Evolutionary conservation across 2,797 vertebrate species (phyloP), one percentile per base, ranked within the genome.

Genomic region (Sphenodon punctatus): DNA sequence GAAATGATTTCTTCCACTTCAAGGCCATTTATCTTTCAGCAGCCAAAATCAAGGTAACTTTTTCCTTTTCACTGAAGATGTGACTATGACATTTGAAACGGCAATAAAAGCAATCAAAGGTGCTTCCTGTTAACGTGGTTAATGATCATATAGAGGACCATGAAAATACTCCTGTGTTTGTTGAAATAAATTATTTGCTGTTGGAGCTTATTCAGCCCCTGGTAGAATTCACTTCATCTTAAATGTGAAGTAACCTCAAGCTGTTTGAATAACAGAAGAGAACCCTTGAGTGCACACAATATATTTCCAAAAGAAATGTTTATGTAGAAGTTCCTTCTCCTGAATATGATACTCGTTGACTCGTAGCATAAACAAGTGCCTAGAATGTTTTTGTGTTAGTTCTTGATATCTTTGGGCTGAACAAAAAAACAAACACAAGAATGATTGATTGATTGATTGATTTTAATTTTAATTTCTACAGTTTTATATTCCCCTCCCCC

Each of bases 51-150:
- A 5, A 19, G 19, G 7, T 72, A 15, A 17, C 2, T 2, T 1
- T 13, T 74, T 71, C 68, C 22, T 46, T 2, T 58, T 69, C 17
- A 34, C 0, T 0, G 41, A 13, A 58, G 2, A 25, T 0, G 0
- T 41, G 36, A 22, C 22, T 56, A 17, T 20, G 17, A 0, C 1
- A 15, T 63, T 13, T 55, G 66, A 36, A 77, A 6, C 23, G 67
- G 15, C 23, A 53, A 19, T 0, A 0, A 1, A 61, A 16, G n/a
- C 0, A 2, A 74, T 60, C 7, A 2, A 4, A 61, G 32, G 4
- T 1, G 48, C 65, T 32, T 22, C 16, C n/a, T 65, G 8, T 42
- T 11, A 45, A 22, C 5, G 49, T 14, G 19, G 65, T 25, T 34
- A 65, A 27, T 34, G 49, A 61, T 4, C 1, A 70, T 58, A 17